phyloP scores from a whole-genome alignment of 2,113 vertebrate genomes.

The Clarias gariepinus region DNA sequence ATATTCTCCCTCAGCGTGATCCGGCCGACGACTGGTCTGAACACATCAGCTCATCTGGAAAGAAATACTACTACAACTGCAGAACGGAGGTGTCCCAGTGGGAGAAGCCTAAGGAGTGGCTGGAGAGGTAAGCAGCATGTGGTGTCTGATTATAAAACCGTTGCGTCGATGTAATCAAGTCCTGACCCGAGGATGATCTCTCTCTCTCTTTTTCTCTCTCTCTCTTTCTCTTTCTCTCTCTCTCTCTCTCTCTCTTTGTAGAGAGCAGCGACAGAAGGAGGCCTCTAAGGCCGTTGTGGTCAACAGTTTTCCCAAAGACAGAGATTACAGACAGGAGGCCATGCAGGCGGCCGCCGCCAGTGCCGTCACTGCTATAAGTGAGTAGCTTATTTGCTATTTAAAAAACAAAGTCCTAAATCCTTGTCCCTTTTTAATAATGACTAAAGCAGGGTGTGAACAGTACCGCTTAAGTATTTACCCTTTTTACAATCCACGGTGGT shows the following conservation, averaged over 20 bases:
- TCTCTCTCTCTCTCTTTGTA: conserved; percentile 53
- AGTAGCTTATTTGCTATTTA: conserved; percentile 53
- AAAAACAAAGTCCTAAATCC: not conserved
- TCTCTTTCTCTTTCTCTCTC: too few relatives aligned
- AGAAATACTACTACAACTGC: conserved; percentile 99
- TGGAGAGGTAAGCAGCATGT: conserved; percentile 83
- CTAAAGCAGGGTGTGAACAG: not conserved
- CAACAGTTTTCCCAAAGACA: conserved; percentile 98
- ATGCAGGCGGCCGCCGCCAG: conserved; percentile 90
- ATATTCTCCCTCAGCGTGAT: conserved; percentile 76
- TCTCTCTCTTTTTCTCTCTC: too few relatives aligned
- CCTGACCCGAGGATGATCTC: not conserved
- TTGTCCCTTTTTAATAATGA: not conserved
- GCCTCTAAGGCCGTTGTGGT: conserved; percentile 79
- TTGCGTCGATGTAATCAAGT: not conserved
- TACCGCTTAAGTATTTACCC: not conserved
- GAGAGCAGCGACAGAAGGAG: conserved; percentile 97
- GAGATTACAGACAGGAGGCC: conserved; percentile 99
- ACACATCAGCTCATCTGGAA: conserved; percentile 98
- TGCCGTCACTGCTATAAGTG: conserved; percentile 84
- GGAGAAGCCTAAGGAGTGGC: conserved; percentile 99
- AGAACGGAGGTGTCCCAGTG: conserved; percentile 98
- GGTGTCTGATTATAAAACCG: too few relatives aligned
- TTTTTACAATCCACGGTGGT: not conserved
- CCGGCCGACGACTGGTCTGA: conserved; percentile 99